Conservation (phyloP, 2,888 invertebrate genomes). For the Cephonodes hylas region DNA sequence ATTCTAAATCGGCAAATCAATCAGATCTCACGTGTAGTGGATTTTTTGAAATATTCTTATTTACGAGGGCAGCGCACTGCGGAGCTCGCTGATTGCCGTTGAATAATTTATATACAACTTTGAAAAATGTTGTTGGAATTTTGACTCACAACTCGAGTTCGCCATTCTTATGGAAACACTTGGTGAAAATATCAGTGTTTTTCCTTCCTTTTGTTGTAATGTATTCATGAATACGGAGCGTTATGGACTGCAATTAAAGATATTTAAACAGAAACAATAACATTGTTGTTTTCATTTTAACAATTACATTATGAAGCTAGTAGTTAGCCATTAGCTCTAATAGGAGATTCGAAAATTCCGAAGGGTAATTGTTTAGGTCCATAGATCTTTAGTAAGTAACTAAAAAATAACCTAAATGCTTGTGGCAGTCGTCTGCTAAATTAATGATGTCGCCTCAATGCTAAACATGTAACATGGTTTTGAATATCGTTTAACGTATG, state of each 20-base stretch:
- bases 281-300: not conserved
- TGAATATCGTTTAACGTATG: too few species aligned
- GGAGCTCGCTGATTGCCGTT: not conserved
- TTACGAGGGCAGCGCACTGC: not conserved
- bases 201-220: not conserved
- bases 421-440: too few species aligned
- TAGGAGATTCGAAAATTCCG: too few species aligned
- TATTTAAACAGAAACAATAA: too few species aligned
- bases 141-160: not conserved
- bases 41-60: not conserved
- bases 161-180: not conserved
- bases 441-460: too few species aligned
- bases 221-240: not conserved
- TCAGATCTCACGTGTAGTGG: not conserved
- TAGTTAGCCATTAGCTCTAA: too few species aligned
- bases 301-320: too few species aligned
- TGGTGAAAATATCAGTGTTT: not conserved
- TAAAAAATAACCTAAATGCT: too few species aligned
- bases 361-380: too few species aligned
- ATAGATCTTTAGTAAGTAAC: too few species aligned
- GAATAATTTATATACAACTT: slow-evolving; percentile 8
- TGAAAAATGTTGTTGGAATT: slow-evolving; percentile 1
- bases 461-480: too few species aligned
- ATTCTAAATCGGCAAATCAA: not conserved
- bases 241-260: too few species aligned